These are phyloP conservation scores for Mythimna loreyi DNA, from an alignment of 2,888 invertebrate species.

Conservation along the genomic window DNA sequence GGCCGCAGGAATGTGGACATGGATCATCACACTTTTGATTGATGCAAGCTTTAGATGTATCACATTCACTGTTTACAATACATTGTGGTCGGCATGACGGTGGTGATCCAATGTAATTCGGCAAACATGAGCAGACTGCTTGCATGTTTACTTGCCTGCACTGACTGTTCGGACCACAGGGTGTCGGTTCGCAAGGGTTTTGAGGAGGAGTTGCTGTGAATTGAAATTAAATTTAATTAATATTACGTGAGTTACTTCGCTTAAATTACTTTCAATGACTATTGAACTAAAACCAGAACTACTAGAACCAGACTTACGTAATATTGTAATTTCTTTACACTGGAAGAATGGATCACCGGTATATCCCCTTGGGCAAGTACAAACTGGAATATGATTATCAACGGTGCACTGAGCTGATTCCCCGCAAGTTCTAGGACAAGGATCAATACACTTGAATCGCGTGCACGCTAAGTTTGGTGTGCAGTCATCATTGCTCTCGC, in stretches of 20 bases:
- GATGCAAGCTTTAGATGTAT: conserved; percentile 95
- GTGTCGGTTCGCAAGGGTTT: conserved; percentile 95
- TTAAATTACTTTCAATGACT: not conserved
- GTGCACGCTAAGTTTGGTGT: conserved; percentile 94
- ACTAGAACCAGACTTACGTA: conserved; percentile 76
- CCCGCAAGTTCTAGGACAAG: conserved; percentile 96
- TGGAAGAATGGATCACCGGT: conserved; percentile 96
- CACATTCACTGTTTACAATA: conserved; percentile 96
- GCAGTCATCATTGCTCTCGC: conserved; percentile 95
- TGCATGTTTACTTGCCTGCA: conserved; percentile 95
- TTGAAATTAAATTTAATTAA: conserved; percentile 36
- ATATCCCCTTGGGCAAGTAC: conserved; percentile 94
- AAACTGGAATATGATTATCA: conserved; percentile 94
- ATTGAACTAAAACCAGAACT: not conserved
- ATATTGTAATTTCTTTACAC: conserved; percentile 91
- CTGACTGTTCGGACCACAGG: conserved; percentile 97
- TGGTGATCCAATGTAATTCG: conserved; percentile 94
- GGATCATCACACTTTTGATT: conserved; percentile 97
- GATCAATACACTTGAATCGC: conserved; percentile 95
- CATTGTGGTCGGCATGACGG: conserved; percentile 96
- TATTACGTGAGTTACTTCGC: not conserved
- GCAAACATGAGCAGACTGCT: conserved; percentile 96
- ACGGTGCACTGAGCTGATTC: conserved; percentile 95
- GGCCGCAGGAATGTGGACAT: conserved; percentile 96
- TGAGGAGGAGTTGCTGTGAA: conserved; percentile 83